These are phyloP conservation scores for Limnothrissa miodon DNA, from an alignment of 2,113 vertebrate genomes.

Conservation along the genomic window DNA sequence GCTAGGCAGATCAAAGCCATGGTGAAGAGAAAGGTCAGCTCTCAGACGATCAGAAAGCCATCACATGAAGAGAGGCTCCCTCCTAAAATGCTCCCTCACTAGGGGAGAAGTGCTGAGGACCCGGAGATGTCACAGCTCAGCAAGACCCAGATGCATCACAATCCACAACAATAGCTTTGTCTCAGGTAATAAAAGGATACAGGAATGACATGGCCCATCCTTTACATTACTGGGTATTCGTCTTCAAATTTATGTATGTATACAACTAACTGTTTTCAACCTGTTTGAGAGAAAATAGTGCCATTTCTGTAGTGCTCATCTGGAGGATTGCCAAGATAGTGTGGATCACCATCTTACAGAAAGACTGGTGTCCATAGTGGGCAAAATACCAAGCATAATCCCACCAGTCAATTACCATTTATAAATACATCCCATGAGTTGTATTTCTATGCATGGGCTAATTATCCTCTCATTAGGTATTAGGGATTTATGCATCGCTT, in stretches of 20 bases:
- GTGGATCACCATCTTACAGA: neutral
- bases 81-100: constrained; percentile 53
- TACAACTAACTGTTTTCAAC: neutral
- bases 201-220: neutral
- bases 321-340: neutral
- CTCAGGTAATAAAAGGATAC: neutral
- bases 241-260: neutral
- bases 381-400: neutral
- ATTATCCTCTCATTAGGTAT: constrained; percentile 24
- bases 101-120: constrained; percentile 40
- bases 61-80: constrained; percentile 52
- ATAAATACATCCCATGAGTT: neutral
- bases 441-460: neutral
- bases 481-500: constrained; percentile 35
- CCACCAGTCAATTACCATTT: neutral
- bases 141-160: constrained; percentile 23
- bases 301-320: neutral
- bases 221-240: neutral
- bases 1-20: constrained; percentile 69
- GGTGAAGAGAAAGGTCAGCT: constrained; percentile 66
- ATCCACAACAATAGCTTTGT: neutral
- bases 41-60: constrained; percentile 54
- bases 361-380: neutral
- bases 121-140: constrained; percentile 18
- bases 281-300: neutral